Conservation (phyloP, 2,888 invertebrate species). For the Leptogaster cylindrica region DNA sequence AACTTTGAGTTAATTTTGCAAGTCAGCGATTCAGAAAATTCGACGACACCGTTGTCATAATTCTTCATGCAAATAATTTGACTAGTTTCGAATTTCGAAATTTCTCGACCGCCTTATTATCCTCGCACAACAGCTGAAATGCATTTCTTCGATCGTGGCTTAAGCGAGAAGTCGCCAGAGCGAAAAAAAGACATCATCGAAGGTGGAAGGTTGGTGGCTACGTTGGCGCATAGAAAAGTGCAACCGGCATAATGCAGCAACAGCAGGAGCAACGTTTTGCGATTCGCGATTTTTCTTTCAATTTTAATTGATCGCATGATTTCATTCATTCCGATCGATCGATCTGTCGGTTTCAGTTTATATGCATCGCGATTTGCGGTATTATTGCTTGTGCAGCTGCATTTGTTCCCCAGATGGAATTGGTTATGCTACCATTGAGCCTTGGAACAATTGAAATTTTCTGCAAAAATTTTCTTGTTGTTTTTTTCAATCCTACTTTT, state of each 20-base stretch:
- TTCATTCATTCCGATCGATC: slow-evolving; percentile 41
- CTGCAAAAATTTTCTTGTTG: slow-evolving; percentile 16
- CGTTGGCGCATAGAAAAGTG: neutral
- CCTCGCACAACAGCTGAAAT: slow-evolving; percentile 17
- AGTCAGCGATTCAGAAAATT: slow-evolving; percentile 26
- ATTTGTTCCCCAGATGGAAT: slow-evolving; percentile 24
- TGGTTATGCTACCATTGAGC: neutral
- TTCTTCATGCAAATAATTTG: slow-evolving; percentile 21
- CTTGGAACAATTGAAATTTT: slow-evolving; percentile 30
- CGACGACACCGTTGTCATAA: slow-evolving; percentile 22
- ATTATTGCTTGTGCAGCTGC: slow-evolving; percentile 16
- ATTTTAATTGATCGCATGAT: slow-evolving; percentile 43
- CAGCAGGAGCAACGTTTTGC: neutral
- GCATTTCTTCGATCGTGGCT: slow-evolving; percentile 13
- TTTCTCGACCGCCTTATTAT: slow-evolving; percentile 22
- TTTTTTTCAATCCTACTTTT: neutral
- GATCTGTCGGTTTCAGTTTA: slow-evolving; percentile 34
- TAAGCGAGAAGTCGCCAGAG: neutral
- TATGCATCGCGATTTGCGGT: slow-evolving; percentile 15
- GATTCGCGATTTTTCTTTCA: slow-evolving; percentile 40
- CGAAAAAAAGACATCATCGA: neutral
- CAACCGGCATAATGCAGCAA: neutral
- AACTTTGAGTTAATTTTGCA: neutral
- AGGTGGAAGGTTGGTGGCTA: neutral
- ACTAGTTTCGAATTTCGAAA: slow-evolving; percentile 12